Evolutionary conservation across 2,113 vertebrate species (phyloP), one percentile per base, ranked within the genome.

Genomic region (Periophthalmus modestus): DNA sequence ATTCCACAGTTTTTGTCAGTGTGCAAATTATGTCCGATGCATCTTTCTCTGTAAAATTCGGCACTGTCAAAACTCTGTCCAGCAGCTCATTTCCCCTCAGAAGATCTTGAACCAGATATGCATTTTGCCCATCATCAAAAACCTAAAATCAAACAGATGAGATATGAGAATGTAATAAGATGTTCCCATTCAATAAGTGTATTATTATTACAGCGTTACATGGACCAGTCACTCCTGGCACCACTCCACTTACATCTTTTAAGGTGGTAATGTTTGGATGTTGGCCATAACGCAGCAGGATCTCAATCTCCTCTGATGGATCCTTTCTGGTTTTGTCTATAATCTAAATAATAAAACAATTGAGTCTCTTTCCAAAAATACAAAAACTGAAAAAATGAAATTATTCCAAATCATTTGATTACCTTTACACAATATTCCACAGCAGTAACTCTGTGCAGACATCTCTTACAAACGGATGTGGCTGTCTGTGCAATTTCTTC

Each of bases 371-470:
- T 57, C 11, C 10, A 59, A 21, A n/a, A 54, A n/a, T 2, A n/a
- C 1, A n/a, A 54, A 54, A 10, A 52, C 46, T 28, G 28, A 28
- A 28, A 28, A 52, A 7, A 18, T 5, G 1, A 16, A 52, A 19
- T 52, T 7, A 55, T 2, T 1, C 19, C 19, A 52, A 19, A 55
- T 1, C 52, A 9, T 55, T 54, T 55, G 52, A 55, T 55, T 92
- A 98, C 97, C 95, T 99, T 98, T 46, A 97, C 97, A 1, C 96
- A 96, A 66, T 96, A 98, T 81, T 99, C 97, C 0, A 97, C 90
- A 28, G 95, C 95, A 0, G 96, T 98, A 11, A 96, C 90, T 87
- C 95, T 96, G 74, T 99, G 97, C 57, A 97, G 88, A 14, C 97
- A 99, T 14, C 95, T 95, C 83, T 92, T 96, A 90, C 95, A 95